Conservation (phyloP, 2,888 invertebrate genomes). For the Ennomos fuscantarius region DNA sequence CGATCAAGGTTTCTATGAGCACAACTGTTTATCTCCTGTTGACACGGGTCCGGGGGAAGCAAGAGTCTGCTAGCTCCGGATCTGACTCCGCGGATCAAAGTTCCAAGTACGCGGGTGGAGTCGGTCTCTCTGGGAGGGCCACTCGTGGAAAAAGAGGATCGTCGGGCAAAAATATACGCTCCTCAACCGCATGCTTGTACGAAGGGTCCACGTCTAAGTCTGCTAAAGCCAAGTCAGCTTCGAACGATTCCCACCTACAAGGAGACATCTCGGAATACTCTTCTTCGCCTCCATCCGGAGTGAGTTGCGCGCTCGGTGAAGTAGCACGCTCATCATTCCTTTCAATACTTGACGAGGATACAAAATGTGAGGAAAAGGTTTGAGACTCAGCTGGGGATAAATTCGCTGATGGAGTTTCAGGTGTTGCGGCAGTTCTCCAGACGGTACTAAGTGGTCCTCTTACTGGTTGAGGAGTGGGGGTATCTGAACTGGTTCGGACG, state of each 20-base stretch:
- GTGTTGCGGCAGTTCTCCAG: conserved; percentile 83
- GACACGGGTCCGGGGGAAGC: conserved; percentile 62
- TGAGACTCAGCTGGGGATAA: conserved; percentile 85
- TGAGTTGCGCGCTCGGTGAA: conserved; percentile 86
- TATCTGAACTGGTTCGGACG: conserved; percentile 67
- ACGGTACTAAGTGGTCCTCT: conserved; percentile 76
- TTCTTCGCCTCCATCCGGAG: conserved; percentile 81
- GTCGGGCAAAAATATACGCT: conserved; percentile 85
- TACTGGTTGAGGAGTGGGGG: conserved; percentile 67
- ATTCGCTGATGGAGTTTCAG: conserved; percentile 89
- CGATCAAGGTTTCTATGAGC: conserved; percentile 41
- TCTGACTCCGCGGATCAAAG: conserved; percentile 82
- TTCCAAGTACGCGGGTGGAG: conserved; percentile 83
- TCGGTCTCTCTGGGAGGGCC: conserved; percentile 83
- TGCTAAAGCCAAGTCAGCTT: conserved; percentile 86
- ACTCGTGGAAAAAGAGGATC: conserved; percentile 83
- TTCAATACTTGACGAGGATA: conserved; percentile 80
- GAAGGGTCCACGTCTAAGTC: conserved; percentile 87
- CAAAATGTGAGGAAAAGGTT: conserved; percentile 87
- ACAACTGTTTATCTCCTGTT: conserved; percentile 58
- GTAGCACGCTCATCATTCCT: conserved; percentile 73
- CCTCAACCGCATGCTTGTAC: conserved; percentile 87
- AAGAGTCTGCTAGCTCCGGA: conserved; percentile 70
- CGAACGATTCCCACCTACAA: conserved; percentile 87
- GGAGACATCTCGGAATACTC: conserved; percentile 76